Evolutionary conservation across 2,888 invertebrate species (phyloP), one percentile per base, ranked within the genome.

Genomic region (Mythimna lalbum): DNA sequence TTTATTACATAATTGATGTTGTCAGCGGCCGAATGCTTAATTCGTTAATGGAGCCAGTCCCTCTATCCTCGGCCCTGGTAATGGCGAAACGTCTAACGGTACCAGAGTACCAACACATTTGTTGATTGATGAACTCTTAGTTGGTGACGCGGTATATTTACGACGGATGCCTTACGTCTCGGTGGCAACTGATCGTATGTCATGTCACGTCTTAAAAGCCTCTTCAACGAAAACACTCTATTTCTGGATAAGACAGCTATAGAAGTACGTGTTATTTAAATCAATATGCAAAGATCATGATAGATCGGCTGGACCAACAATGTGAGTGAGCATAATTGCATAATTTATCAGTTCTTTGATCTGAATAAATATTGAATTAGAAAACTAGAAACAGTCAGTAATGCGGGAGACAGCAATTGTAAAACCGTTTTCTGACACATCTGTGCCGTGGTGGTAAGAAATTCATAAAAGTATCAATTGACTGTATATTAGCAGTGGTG

Each of bases 401-500:
- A 59, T 57, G 27, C 36, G 60, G 52, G 57, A 39, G 50, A 43
- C 57, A 52, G 55, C 27, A 60, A 66, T 49, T 36, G 33, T 52
- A 64, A 67, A 72, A 62, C 61, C 19, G 43, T 56, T 64, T 81
- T 59, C 43, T 63, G 60, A 71, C 60, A 56, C 56, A 66, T 56
- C 31, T 67, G 31, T 61, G 49, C 50, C 36, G 60, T 27, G 50
- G 61, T 53, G 52, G 50, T 81, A 81, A 67, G 66, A 66, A 72
- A 73, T 73, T 78, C 56, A 73, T 81, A 80, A 81, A 82, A 71
- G 63, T 83, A 79, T 83, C 88, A 87, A 86, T 89, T 83, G 88
- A 69, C 82, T 87, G 83, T 86, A 84, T 83, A 88, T 78, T 80
- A 80, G 87, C 89, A 86, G 87, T 81, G 84, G 88, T 92, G 93